Percentiles rank a stretch among this genome's conserved stretches.
phyloP scores from a whole-genome alignment of 1,140 invertebrate species.

The Halyomorpha halys region DNA sequence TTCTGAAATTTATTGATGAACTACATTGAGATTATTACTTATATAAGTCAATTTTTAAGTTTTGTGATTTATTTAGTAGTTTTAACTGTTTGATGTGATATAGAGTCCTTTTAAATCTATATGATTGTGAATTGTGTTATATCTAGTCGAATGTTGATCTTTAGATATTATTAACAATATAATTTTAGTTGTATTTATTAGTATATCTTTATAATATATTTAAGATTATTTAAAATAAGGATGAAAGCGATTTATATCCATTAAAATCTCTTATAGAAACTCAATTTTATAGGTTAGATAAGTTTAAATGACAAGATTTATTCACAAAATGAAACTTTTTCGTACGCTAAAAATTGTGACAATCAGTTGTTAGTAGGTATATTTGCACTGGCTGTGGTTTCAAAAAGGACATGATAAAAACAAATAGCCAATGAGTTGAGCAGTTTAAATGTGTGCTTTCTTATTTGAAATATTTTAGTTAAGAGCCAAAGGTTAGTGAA shows the following conservation, averaged over 20 bases:
- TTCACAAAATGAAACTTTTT: conserved; percentile 1
- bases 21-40: not conserved
- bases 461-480: conserved; percentile 1
- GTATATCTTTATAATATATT: not conserved
- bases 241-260: no score
- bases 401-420: not conserved
- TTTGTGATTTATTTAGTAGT: not conserved
- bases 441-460: no score
- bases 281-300: no score
- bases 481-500: conserved; percentile 9
- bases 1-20: not conserved
- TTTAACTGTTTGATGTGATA: conserved; percentile 6
- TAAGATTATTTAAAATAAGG: not conserved
- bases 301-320: no score
- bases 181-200: not conserved
- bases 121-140: not conserved
- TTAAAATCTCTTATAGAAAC: not conserved
- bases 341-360: conserved; percentile 10
- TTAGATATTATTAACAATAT: not conserved
- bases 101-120: not conserved
- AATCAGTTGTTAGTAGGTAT: conserved; percentile 15
- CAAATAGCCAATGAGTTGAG: no score
- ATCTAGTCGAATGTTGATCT: conserved; percentile 12
- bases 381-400: conserved; percentile 15
- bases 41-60: not conserved